Evolutionary conservation across 2,797 vertebrate genomes (phyloP), one percentile per base, ranked within the genome.

Genomic region (Lepus oiostolus): DNA sequence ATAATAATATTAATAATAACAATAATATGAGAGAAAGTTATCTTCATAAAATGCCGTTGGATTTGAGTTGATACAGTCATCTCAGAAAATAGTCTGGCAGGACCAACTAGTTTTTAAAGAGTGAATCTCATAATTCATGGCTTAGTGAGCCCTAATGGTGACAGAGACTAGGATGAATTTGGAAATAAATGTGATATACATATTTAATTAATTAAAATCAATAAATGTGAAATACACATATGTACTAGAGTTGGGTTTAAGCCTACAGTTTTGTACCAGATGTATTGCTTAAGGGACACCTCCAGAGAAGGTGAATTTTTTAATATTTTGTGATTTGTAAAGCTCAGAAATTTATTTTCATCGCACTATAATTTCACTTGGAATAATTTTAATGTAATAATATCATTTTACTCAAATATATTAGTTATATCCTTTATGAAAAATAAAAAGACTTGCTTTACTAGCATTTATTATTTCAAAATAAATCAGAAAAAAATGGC

Each of bases 401-500:
- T 38, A 67, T 32, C 8, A 42, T 81, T 76, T 77, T 90, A 65
- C 17, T 88, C n/a, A 76, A 87, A 81, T 42, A 1, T 54, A 19
- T 72, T 74, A 35, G 11, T 2, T 12, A 76, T 76, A 5, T 3
- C 17, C 10, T 79, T 54, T 75, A 47, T 63, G 19, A 76, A 68
- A 90, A 77, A 62, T 72, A 50, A 38, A 26, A 90, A 65, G 4
- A 5, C 7, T 65, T 77, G 19, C 1, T 71, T 89, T 82, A 47
- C 7, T 82, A 5, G 24, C 19, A 26, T 26, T 81, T 50, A 72
- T 32, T 74, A 65, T 75, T 93, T 76, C 24, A 84, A 42, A 19
- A 35, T 86, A 89, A 92, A 84, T 80, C 28, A 83, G 50, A 79
- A 93, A 93, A 93, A 71, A 60, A n/a, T 52, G 16, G 68, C 16